phyloP scores from a whole-genome alignment of 1,140 invertebrate species.

The Gryon sp. region DNA sequence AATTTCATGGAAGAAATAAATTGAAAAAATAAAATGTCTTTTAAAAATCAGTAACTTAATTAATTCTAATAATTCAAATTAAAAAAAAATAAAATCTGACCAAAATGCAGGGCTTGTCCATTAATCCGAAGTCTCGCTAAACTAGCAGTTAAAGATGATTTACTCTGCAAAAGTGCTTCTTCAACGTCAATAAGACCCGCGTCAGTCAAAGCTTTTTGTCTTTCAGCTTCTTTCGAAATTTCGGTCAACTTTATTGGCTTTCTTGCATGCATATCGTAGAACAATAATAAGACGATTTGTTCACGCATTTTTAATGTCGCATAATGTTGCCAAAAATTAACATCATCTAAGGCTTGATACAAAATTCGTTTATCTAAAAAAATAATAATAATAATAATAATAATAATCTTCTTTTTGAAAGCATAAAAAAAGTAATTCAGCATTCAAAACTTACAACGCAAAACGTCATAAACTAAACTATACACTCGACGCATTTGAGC shows the following conservation, averaged over 20 bases:
- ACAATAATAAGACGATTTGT: constrained; percentile 81
- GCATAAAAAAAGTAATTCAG: too few relatives aligned
- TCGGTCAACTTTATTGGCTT: constrained; percentile 79
- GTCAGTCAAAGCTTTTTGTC: constrained; percentile 75
- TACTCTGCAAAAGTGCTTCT: constrained; percentile 81
- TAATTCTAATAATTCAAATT: too few relatives aligned
- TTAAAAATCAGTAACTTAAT: too few relatives aligned
- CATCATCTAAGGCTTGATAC: constrained; percentile 83
- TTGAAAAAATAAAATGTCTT: too few relatives aligned
- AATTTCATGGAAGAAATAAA: background rate
- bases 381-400: too few relatives aligned
- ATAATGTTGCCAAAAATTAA: constrained; percentile 82
- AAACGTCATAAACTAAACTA: constrained; percentile 88
- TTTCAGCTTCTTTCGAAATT: constrained; percentile 66
- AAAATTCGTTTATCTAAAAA: constrained; percentile 84
- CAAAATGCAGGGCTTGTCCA: constrained; percentile 81
- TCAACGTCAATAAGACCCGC: constrained; percentile 81
- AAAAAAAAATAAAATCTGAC: constrained; percentile 59
- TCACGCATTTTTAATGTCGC: constrained; percentile 73
- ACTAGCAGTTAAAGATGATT: constrained; percentile 85
- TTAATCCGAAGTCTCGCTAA: constrained; percentile 85
- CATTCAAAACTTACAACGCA: constrained; percentile 86
- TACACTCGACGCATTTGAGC: constrained; percentile 89
- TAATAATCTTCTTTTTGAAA: too few relatives aligned
- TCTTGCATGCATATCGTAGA: constrained; percentile 83